Conservation (phyloP, 2,888 invertebrate genomes). For the Plagiodera versicolora region DNA sequence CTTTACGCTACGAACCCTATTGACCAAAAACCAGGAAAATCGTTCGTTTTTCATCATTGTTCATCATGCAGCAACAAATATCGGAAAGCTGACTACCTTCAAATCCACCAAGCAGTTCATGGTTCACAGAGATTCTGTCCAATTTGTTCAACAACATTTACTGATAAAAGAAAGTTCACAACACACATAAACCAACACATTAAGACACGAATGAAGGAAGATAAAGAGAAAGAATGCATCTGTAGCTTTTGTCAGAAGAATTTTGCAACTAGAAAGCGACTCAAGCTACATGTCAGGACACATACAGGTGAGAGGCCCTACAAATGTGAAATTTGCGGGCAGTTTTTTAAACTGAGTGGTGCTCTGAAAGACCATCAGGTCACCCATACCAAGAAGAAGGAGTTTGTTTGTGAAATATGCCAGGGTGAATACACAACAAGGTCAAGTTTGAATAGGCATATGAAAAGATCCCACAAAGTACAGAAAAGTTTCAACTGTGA, state of each 20-base stretch:
- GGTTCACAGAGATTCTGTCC: not conserved
- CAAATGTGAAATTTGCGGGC: constrained; percentile 11
- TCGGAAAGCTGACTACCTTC: not conserved
- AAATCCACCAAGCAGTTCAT: constrained; percentile 3
- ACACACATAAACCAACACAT: constrained; percentile 6
- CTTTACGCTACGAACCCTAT: not conserved
- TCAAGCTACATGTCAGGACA: constrained; percentile 3
- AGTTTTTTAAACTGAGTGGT: constrained; percentile 8
- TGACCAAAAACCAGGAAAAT: not conserved
- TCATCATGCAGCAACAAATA: constrained; percentile 2
- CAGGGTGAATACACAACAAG: constrained; percentile 3
- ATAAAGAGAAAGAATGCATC: not conserved
- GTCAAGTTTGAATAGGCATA: constrained; percentile 13
- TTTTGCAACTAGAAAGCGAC: not conserved
- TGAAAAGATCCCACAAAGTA: constrained; percentile 2
- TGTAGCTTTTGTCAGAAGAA: constrained; percentile 3
- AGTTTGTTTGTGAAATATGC: constrained; percentile 9
- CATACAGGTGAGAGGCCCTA: constrained; percentile 12
- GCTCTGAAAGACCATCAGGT: constrained; percentile 5
- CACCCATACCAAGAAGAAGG: constrained; percentile 7
- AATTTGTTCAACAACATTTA: not conserved
- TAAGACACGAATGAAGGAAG: constrained; percentile 7
- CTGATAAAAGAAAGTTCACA: not conserved
- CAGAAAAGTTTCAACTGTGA: not conserved
- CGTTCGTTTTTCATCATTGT: not conserved